Evolutionary conservation across 64 coral and sea anemone genomes (phyloP).

Genomic region (Stylophora pistillata): DNA sequence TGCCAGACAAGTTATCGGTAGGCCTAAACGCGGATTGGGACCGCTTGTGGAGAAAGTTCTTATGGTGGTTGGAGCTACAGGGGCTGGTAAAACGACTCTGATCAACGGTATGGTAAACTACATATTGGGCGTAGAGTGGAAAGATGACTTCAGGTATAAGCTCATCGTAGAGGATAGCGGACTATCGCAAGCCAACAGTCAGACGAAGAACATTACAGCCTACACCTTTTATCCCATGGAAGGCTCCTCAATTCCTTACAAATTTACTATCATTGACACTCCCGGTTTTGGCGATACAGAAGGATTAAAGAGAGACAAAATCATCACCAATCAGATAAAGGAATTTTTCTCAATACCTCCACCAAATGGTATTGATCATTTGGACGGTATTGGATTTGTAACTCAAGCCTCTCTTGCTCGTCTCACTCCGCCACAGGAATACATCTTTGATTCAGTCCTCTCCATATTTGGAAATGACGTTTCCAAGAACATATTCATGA

Average conservation of each 20-base stretch:
- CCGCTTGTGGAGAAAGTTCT: not conserved
- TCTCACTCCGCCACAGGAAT: conserved; percentile 37
- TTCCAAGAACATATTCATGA: conserved; percentile 48
- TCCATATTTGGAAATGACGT: conserved; percentile 58
- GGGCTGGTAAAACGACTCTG: not conserved
- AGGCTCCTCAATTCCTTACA: not conserved
- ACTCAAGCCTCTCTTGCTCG: conserved; percentile 10
- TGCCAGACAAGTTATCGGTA: not conserved
- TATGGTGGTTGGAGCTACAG: not conserved
- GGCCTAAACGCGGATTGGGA: not conserved
- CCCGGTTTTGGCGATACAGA: conserved; percentile 49
- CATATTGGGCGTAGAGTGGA: not conserved
- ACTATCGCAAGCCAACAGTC: conserved; percentile 31
- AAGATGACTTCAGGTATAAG: conserved; percentile 15
- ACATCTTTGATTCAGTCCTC: conserved; percentile 53
- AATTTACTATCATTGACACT: conserved; percentile 36
- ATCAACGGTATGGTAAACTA: not conserved
- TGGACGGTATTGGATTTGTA: conserved; percentile 41
- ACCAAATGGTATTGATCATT: conserved; percentile 29
- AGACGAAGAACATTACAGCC: conserved; percentile 49
- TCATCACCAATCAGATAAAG: conserved; percentile 33
- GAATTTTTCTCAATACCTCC: conserved; percentile 42
- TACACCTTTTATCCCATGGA: conserved; percentile 18
- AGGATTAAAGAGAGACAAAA: conserved; percentile 20
- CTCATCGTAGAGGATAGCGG: not conserved